A percentile compares a stretch with the other conserved stretches of the same genome.
Conservation (phyloP, 2,888 invertebrate genomes). For the Drosophila nr. fundita region DNA sequence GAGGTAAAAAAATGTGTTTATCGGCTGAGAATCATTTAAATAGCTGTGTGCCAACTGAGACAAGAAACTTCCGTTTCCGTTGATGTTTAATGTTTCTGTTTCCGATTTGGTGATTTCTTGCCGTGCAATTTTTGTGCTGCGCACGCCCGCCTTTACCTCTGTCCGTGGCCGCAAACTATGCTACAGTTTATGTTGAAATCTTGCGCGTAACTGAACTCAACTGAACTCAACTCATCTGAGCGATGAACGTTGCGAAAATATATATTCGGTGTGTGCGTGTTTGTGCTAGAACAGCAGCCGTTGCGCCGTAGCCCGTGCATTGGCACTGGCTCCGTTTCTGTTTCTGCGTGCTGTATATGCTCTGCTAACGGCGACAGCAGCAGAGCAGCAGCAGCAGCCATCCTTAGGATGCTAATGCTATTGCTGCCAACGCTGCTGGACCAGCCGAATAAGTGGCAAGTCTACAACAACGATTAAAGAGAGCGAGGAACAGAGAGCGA, state of each 20-base stretch:
- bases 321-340: constrained; percentile 63
- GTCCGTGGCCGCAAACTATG: constrained; percentile 61
- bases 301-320: constrained; percentile 59
- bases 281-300: constrained; percentile 45
- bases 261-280: constrained; percentile 1
- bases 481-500: constrained; percentile 5
- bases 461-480: constrained; percentile 47
- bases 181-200: constrained; percentile 77
- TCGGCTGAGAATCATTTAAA: constrained; percentile 51
- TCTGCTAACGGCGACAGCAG: constrained; percentile 12
- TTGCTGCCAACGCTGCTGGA: constrained; percentile 48
- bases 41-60: constrained; percentile 32
- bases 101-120: constrained; percentile 54
- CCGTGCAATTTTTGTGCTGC: constrained; percentile 63
- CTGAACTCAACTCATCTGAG: constrained; percentile 55
- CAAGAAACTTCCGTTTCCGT: constrained; percentile 57
- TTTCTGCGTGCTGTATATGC: constrained; percentile 26
- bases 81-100: constrained; percentile 32
- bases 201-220: constrained; percentile 77
- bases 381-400: not conserved
- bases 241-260: constrained; percentile 31
- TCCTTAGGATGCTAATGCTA: constrained; percentile 51
- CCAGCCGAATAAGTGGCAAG: constrained; percentile 50
- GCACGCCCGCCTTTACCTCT: constrained; percentile 67
- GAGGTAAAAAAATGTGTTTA: constrained; percentile 11